phyloP scores from a whole-genome alignment of 2,113 vertebrate genomes.

The Ctenomys sociabilis region DNA sequence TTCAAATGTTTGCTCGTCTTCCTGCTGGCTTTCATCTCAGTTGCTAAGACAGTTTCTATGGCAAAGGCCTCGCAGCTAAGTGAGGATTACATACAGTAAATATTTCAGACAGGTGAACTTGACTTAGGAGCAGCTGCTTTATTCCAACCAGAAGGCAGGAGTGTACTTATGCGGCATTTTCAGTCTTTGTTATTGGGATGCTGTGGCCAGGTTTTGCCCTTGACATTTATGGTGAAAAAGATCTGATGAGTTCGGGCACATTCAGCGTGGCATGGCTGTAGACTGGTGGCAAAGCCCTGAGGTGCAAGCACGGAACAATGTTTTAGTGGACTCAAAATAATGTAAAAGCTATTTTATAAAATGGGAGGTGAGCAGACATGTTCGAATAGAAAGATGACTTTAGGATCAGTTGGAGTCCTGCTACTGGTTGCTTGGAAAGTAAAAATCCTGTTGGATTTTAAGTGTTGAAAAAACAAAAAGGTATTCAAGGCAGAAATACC shows the following conservation, averaged over 20 bases:
- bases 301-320: not conserved
- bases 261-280: too few species aligned
- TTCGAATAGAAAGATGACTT: not conserved
- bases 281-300: not conserved
- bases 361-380: constrained; percentile 21
- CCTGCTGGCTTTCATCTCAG: constrained; percentile 52
- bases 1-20: not conserved
- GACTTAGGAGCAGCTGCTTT: constrained; percentile 61
- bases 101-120: constrained; percentile 75
- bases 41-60: constrained; percentile 86
- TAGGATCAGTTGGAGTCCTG: not conserved
- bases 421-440: not conserved
- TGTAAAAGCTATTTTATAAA: constrained; percentile 19
- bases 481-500: not conserved
- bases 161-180: not conserved
- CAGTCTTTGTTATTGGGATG: not conserved
- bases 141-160: constrained; percentile 54
- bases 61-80: constrained; percentile 79
- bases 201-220: not conserved
- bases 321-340: not conserved
- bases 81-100: constrained; percentile 70
- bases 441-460: not conserved
- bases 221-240: not conserved
- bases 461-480: not conserved
- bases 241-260: too few species aligned